Conservation (phyloP, 2,113 vertebrate species). For the Myotis yumanensis region DNA sequence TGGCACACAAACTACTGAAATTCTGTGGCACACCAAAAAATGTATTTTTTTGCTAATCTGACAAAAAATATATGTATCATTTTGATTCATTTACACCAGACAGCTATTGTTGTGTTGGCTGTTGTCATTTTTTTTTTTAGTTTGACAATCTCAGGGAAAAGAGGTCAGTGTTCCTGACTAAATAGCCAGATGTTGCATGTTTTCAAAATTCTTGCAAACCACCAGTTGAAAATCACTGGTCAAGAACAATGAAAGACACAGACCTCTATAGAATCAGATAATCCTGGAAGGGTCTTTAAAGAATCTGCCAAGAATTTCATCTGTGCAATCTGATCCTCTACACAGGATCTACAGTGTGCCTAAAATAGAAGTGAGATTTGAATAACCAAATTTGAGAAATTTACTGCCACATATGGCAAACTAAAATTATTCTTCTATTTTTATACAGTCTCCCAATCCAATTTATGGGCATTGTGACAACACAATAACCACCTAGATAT, state of each 20-base stretch:
- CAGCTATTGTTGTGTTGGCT: background rate
- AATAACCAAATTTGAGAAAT: slow-evolving; percentile 46
- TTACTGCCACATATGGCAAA: slow-evolving; percentile 29
- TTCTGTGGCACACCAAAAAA: background rate
- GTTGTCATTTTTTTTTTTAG: background rate
- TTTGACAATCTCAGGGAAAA: background rate
- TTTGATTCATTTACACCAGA: background rate
- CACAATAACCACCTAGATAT: background rate
- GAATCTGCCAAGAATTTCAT: background rate
- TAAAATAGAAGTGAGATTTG: slow-evolving; percentile 17
- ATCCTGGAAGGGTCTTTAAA: background rate
- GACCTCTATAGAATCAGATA: background rate
- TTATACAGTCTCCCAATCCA: background rate
- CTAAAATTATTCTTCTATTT: slow-evolving; percentile 34
- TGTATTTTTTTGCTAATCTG: background rate
- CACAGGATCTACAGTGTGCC: background rate
- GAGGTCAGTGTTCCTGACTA: background rate
- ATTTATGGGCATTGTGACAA: background rate
- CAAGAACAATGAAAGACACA: background rate
- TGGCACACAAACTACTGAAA: background rate
- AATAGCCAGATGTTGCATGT: background rate
- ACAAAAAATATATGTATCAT: background rate
- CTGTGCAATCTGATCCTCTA: background rate
- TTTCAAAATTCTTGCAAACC: background rate
- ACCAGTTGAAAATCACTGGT: background rate